Evolutionary conservation across 2,888 invertebrate genomes (phyloP).

Genomic region (Axea sp.): DNA sequence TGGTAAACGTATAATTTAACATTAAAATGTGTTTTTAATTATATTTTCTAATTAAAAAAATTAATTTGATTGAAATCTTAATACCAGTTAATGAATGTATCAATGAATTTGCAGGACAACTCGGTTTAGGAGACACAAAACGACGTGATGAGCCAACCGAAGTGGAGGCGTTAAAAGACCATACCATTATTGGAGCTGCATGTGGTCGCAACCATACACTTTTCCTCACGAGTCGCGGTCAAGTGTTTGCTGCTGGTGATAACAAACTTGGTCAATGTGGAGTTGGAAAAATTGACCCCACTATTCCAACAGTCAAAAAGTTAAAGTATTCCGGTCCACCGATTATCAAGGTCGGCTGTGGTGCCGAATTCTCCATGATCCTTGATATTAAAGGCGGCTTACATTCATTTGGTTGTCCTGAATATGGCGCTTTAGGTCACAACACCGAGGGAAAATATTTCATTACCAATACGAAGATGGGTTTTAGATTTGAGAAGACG

Average conservation of each 20-base stretch:
- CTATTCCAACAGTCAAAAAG: slow-evolving; percentile 80
- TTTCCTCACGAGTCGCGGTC: slow-evolving; percentile 91
- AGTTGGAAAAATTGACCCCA: slow-evolving; percentile 83
- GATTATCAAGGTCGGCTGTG: slow-evolving; percentile 92
- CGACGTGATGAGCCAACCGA: slow-evolving; percentile 88
- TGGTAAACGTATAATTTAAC: no score
- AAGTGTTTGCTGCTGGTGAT: slow-evolving; percentile 93
- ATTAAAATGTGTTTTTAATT: no score
- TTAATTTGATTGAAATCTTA: no score
- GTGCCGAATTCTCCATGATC: slow-evolving; percentile 95
- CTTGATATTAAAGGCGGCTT: slow-evolving; percentile 93
- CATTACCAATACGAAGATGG: slow-evolving; percentile 92
- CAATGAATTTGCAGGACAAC: slow-evolving; percentile 84
- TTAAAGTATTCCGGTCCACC: slow-evolving; percentile 90
- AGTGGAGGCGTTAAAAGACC: slow-evolving; percentile 87
- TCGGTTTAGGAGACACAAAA: slow-evolving; percentile 89
- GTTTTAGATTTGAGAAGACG: slow-evolving; percentile 90
- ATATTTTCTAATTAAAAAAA: no score
- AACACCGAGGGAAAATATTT: slow-evolving; percentile 98
- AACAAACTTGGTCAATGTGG: slow-evolving; percentile 97
- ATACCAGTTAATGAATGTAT: no score
- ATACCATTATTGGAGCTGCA: slow-evolving; percentile 91
- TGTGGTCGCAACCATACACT: slow-evolving; percentile 93
- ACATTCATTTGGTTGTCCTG: slow-evolving; percentile 95
- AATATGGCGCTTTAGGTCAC: slow-evolving; percentile 95